A percentile compares a stretch with the other conserved stretches of the same genome.
Conservation (phyloP, 2,113 vertebrate species). For the Anthoscopus minutus region DNA sequence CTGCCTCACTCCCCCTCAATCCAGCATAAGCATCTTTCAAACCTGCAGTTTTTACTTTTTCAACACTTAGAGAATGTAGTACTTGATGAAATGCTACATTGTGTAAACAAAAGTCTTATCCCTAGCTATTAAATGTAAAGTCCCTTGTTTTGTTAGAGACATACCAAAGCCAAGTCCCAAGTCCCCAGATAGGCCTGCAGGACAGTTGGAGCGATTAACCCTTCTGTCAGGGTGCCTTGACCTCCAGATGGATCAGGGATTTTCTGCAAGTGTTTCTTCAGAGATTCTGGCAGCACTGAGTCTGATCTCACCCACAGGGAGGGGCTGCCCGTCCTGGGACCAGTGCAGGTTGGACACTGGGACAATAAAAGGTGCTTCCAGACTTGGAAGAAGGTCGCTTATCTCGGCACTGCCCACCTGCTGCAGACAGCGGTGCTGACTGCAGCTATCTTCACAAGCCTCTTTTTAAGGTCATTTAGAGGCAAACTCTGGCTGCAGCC, state of each 20-base stretch:
- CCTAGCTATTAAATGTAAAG: background rate
- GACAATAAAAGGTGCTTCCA: background rate
- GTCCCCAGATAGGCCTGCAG: background rate
- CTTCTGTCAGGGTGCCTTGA: background rate
- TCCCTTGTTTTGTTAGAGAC: slow-evolving; percentile 1
- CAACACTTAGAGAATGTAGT: background rate
- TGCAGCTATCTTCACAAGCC: background rate
- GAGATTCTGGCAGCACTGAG: background rate
- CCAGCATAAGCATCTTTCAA: background rate
- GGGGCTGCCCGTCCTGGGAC: background rate
- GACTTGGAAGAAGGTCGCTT: fast-evolving
- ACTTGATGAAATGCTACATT: background rate
- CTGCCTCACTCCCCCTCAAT: background rate
- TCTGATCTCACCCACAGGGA: background rate
- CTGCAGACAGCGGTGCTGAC: too few relatives aligned
- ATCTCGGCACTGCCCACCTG: too few relatives aligned
- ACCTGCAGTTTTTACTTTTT: background rate
- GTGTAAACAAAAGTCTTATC: slow-evolving; percentile 10
- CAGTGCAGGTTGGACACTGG: fast-evolving
- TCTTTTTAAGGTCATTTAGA: background rate
- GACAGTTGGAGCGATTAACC: background rate
- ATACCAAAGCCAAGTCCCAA: background rate
- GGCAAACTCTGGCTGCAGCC: background rate
- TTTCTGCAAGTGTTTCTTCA: background rate
- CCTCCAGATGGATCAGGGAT: background rate